Base-by-base conservation (phyloP, 2,113 vertebrate species). In the Thymallus thymallus region DNA sequence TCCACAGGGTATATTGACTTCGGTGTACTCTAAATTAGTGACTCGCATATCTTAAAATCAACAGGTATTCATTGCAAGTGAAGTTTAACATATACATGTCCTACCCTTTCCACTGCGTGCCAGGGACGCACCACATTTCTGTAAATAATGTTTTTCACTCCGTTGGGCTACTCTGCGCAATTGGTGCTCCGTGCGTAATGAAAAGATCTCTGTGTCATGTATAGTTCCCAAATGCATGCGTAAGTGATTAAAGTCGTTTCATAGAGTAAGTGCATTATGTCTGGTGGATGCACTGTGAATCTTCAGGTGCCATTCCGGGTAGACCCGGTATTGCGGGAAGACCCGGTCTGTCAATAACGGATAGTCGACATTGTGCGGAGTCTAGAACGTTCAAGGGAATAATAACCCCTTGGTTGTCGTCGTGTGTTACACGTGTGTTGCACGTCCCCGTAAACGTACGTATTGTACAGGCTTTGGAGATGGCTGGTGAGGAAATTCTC, bases 381-480 rank as follows among this genome's bases (percentile, higher is more conserved):
- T 85, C 86, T 23, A 84, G 65, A 1, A 80, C 74, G 30, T 90
- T 87, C 20, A 91, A 88, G 9, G 88, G 84, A 0, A 86, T 83
- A 0, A 86, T 83, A 0, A 73, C 82, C 20, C 68, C 84, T 3
- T 79, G 88, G 1, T 68, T 81, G 2, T 89, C 88, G 4, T 78
- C 76, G 2, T 5, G 67, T 1, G 80, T 51, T 51, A 5, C 48
- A 51, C 48, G 76, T 3, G 82, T 88, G 2, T 86, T 76, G 13
- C 71, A 68, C 13, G 76, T 66, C 10, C 74, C 86, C 29, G 89
- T 91, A 70, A 83, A 73, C 1, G 85, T 83, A 73, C 88, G 91
- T 72, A 89, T 83, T 29, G 80, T 63, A 74, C 88, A 88, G 18
- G 51, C 70, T 30, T 88, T 85, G 7, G 77, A 77, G 32, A 74